Percentiles rank a stretch among this genome's conserved stretches.
Conservation (phyloP, 2,113 vertebrate genomes). For the Phyllostomus discolor region DNA sequence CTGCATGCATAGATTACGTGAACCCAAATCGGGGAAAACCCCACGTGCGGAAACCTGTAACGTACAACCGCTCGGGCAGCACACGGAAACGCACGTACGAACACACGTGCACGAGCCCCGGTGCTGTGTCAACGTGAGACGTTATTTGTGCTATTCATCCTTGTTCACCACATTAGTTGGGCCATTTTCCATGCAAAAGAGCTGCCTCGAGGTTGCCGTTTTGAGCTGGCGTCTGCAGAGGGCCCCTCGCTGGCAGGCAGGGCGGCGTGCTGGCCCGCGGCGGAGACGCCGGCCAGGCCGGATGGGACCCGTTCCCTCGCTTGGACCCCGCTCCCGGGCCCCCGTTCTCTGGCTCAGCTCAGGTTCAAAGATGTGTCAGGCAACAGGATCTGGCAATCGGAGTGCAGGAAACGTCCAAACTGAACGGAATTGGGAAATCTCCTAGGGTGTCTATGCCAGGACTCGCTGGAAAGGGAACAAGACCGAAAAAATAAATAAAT, state of each 20-base stretch:
- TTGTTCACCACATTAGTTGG: not conserved
- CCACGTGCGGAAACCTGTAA: not conserved
- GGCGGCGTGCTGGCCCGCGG: not conserved
- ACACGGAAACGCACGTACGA: not conserved
- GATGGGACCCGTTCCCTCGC: too few relatives aligned
- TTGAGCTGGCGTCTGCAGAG: not conserved
- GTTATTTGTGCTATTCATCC: not conserved
- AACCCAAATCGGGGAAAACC: not conserved
- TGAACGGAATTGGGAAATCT: not conserved
- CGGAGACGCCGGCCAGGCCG: too few relatives aligned
- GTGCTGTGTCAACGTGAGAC: not conserved
- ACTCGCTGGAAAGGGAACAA: not conserved
- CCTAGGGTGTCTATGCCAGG: not conserved
- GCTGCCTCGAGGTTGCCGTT: not conserved
- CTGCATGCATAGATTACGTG: not conserved
- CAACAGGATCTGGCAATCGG: slow-evolving; percentile 13
- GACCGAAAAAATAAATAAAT: not conserved
- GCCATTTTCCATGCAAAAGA: not conserved
- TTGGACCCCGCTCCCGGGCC: not conserved
- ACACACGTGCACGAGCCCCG: not conserved
- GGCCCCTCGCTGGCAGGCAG: not conserved
- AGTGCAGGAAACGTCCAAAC: not conserved
- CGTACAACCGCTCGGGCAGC: not conserved
- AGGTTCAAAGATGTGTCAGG: slow-evolving; percentile 47
- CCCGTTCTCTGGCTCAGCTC: slow-evolving; percentile 29